Percentiles rank a stretch among this genome's conserved stretches.
phyloP scores from a whole-genome alignment of 1,140 invertebrate genomes.

The Drosophila littoralis region DNA sequence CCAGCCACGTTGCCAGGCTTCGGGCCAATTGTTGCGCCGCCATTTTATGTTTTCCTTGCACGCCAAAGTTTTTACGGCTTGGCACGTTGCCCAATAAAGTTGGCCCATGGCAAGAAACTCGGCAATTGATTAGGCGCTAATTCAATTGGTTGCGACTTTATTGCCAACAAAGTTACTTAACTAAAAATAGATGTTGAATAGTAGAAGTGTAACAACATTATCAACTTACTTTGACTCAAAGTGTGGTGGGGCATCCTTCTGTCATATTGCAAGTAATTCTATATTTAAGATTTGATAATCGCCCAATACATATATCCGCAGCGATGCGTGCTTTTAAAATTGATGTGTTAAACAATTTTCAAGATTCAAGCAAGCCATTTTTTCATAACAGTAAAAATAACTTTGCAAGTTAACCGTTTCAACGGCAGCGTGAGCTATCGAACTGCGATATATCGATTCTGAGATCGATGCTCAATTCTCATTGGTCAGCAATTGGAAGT shows the following conservation, averaged over 20 bases:
- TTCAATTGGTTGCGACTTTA: constrained; percentile 22
- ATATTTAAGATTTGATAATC: too few relatives aligned
- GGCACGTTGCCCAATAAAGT: constrained; percentile 18
- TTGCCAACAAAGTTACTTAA: neutral
- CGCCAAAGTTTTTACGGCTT: constrained; percentile 40
- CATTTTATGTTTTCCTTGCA: constrained; percentile 31
- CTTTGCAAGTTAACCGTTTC: too few relatives aligned
- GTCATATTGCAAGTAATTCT: too few relatives aligned
- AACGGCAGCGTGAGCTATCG: neutral
- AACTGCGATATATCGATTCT: neutral
- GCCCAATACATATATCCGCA: too few relatives aligned
- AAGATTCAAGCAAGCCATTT: too few relatives aligned
- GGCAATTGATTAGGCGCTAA: constrained; percentile 49
- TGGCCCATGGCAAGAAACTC: constrained; percentile 14
- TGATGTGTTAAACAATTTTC: too few relatives aligned
- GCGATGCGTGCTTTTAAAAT: too few relatives aligned
- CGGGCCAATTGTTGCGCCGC: constrained; percentile 58
- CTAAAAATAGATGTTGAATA: neutral
- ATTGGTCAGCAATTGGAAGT: neutral
- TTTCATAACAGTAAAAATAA: too few relatives aligned
- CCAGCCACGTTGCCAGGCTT: constrained; percentile 48
- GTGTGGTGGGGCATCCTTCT: too few relatives aligned
- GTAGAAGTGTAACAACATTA: too few relatives aligned
- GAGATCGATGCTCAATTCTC: neutral
- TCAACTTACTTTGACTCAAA: too few relatives aligned